Evolutionary conservation across 2,888 invertebrate species (phyloP), one percentile per base, ranked within the genome.

Genomic region (Pseudococcus viburni): DNA sequence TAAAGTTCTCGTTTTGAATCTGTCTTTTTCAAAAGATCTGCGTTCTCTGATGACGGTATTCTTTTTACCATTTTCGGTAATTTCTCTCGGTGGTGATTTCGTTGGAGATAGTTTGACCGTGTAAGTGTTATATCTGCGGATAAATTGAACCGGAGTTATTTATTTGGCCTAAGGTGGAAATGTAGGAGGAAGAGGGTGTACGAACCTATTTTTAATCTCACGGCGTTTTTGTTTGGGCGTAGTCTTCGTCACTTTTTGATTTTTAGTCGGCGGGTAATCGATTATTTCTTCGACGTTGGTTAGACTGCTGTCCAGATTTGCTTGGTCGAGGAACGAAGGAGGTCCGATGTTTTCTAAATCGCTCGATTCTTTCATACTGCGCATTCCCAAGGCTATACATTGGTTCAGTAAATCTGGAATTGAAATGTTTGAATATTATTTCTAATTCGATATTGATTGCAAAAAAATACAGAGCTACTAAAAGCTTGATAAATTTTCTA

Each of bases 211-310:
- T 91, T 96, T 95, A 1, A 95, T 94, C 59, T 95, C 91, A 90
- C 94, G 94, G 68, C 96, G 92, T 90, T 95, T 95, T 91, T 96
- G 96, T 91, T 96, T 96, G 0, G 96, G 96, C 0, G 96, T 96
- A 89, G 48, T 46, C n/a, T 73, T 97, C 0, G 95, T 95, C 0
- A 19, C 46, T 83, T 83, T 83, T 42, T 42, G 42, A 48, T 42
- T 42, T 22, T 73, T 48, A 19, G 51, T n/a, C 6, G 87, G 80
- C 7, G 88, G 88, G 51, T 83, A 88, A 22, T 88, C 88, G 17
- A 39, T 88, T 11, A 88, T 88, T 83, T 88, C 88, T 80, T 88
- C 88, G 2, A 97, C 95, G 88, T 96, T 97, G 17, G 95, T 92
- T 94, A 96, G 96, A 90, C 96, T 97, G 89, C 94, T 94, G 90